Conservation (phyloP, 2,888 invertebrate genomes). For the Aleiodes alternator region DNA sequence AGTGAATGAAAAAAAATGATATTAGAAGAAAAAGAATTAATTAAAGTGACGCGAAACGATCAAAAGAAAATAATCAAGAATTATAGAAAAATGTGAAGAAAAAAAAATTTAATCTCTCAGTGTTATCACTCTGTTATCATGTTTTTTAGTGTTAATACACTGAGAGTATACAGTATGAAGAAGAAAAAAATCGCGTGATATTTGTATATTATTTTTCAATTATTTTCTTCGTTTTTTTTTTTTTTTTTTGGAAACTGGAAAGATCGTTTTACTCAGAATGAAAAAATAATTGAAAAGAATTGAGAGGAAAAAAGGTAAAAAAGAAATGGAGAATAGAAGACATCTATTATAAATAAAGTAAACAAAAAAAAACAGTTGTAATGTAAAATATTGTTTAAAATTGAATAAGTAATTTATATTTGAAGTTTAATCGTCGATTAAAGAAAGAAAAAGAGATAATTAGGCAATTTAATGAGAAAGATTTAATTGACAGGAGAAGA, state of each 20-base stretch:
- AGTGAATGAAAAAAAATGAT: conserved; percentile 61
- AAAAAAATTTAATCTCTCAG: conserved; percentile 41
- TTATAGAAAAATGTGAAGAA: conserved; percentile 35
- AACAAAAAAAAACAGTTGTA: conserved; percentile 14
- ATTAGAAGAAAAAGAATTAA: conserved; percentile 52
- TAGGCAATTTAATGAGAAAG: conserved; percentile 1
- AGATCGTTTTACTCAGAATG: conserved; percentile 24
- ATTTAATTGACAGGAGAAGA: neutral
- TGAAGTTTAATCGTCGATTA: conserved; percentile 30
- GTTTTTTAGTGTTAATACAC: conserved; percentile 62
- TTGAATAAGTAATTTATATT: conserved; percentile 22
- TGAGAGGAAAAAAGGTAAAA: too few relatives aligned
- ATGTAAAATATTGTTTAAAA: conserved; percentile 36
- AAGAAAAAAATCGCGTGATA: conserved; percentile 36
- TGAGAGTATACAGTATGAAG: conserved; percentile 24
- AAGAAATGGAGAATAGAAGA: conserved; percentile 18
- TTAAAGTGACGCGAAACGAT: conserved; percentile 36
- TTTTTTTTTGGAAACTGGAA: conserved; percentile 13
- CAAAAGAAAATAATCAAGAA: conserved; percentile 50
- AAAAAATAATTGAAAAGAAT: neutral
- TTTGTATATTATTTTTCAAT: conserved; percentile 23
- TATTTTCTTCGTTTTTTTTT: conserved; percentile 14
- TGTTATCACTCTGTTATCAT: conserved; percentile 70
- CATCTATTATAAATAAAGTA: conserved; percentile 30
- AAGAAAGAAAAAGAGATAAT: neutral